Conservation (phyloP, 2,113 vertebrate genomes). For the Microcebus jonahi region DNA sequence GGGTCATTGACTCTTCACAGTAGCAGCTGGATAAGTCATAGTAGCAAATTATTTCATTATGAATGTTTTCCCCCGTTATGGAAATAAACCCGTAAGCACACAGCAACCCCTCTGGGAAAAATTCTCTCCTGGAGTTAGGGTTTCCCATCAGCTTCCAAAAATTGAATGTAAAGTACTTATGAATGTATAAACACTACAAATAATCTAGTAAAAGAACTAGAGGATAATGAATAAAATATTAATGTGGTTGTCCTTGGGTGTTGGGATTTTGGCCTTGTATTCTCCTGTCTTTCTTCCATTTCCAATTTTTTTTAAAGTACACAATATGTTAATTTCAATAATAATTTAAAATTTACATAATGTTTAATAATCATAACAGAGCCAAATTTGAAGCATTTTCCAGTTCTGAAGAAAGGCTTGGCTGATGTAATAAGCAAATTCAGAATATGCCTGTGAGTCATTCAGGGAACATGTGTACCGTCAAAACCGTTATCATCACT, state of each 20-base stretch:
- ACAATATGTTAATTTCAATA: background rate
- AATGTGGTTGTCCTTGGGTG: background rate
- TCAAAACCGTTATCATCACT: background rate
- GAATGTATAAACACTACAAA: background rate
- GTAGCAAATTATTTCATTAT: background rate
- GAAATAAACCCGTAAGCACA: background rate
- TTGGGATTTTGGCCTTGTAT: background rate
- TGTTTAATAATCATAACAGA: background rate
- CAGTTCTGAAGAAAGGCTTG: background rate
- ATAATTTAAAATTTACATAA: background rate
- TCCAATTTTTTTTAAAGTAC: background rate
- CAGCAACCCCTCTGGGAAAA: background rate
- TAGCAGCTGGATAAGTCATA: conserved; percentile 19
- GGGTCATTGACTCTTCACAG: background rate
- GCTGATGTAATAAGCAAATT: background rate
- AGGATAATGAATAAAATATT: background rate
- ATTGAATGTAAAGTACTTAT: background rate
- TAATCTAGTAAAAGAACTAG: background rate
- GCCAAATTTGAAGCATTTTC: background rate
- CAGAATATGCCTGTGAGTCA: background rate
- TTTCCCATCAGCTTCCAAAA: background rate
- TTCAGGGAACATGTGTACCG: background rate
- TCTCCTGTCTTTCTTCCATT: background rate
- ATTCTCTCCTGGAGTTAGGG: background rate
- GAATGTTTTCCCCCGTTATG: conserved; percentile 7